A percentile compares a stretch with the other conserved stretches of the same genome.
Evolutionary conservation across 2,888 invertebrate genomes (phyloP).

Genomic region (Andrena fulva): DNA sequence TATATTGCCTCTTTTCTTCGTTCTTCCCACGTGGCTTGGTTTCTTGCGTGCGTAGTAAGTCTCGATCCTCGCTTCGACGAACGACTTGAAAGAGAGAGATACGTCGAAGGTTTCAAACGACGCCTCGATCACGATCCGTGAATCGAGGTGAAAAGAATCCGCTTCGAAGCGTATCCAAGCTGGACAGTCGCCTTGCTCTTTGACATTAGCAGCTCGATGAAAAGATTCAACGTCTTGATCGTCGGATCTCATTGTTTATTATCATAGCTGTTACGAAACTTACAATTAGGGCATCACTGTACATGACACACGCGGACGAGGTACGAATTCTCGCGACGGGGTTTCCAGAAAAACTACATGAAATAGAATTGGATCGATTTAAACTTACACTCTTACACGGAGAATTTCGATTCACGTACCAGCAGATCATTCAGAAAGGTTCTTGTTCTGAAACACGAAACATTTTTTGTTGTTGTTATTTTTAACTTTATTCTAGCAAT

Average conservation of each 20-base stretch:
- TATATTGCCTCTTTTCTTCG: not conserved
- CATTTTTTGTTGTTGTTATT: not conserved
- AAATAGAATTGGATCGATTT: not conserved
- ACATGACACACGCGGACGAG: conserved; percentile 85
- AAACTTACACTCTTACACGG: not conserved
- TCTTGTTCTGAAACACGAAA: not conserved
- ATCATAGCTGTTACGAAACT: conserved; percentile 50
- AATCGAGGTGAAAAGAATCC: conserved; percentile 57
- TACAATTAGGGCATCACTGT: conserved; percentile 63
- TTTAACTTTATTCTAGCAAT: not conserved
- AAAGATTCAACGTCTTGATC: conserved; percentile 52
- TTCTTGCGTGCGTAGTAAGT: conserved; percentile 11
- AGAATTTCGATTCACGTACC: not conserved
- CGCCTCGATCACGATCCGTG: conserved; percentile 56
- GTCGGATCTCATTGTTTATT: conserved; percentile 56
- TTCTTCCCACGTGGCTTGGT: not conserved
- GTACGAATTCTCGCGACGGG: conserved; percentile 78
- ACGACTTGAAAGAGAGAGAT: conserved; percentile 61
- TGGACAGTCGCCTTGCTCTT: conserved; percentile 64
- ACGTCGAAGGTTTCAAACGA: conserved; percentile 63
- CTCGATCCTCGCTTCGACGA: conserved; percentile 68
- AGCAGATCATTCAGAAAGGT: conserved; percentile 8
- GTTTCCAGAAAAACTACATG: conserved; percentile 5
- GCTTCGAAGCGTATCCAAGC: conserved; percentile 61
- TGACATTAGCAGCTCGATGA: conserved; percentile 55